Evolutionary conservation across 2,888 invertebrate genomes (phyloP).

Genomic region (Actias luna): DNA sequence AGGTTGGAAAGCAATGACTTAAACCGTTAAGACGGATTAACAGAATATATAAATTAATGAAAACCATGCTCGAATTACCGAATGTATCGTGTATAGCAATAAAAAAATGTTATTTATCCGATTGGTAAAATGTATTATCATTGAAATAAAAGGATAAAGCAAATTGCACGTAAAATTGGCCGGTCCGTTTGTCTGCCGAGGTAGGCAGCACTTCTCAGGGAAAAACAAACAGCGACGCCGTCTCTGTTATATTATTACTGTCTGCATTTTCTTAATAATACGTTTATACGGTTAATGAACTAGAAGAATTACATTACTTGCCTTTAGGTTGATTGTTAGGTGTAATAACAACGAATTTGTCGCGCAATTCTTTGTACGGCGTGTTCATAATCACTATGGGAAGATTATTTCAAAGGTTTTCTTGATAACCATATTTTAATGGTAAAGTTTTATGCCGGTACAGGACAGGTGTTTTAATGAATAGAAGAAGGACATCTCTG

Average conservation of each 20-base stretch:
- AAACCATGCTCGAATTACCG: too few relatives aligned
- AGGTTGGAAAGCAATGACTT: too few relatives aligned
- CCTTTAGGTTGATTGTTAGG: not conserved
- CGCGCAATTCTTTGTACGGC: not conserved
- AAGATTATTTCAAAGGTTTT: not conserved
- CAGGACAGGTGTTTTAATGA: not conserved
- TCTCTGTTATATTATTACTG: slow-evolving; percentile 1
- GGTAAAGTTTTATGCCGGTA: not conserved
- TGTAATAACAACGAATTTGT: not conserved
- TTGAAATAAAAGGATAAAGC: slow-evolving; percentile 26
- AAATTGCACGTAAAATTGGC: slow-evolving; percentile 34
- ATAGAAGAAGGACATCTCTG: not conserved
- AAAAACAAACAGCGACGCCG: not conserved
- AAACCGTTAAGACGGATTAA: too few relatives aligned
- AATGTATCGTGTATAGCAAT: not conserved
- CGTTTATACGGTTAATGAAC: not conserved
- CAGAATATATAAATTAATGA: too few relatives aligned
- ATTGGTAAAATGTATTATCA: slow-evolving; percentile 25
- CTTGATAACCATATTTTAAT: too few relatives aligned
- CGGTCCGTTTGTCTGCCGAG: not conserved
- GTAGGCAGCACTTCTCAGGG: not conserved
- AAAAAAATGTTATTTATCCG: slow-evolving; percentile 23
- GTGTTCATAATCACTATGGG: not conserved
- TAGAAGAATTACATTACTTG: not conserved
- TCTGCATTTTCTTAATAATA: slow-evolving; percentile 2